phyloP scores from a whole-genome alignment of 2,888 invertebrate genomes.

The Myopa tessellatipennis region DNA sequence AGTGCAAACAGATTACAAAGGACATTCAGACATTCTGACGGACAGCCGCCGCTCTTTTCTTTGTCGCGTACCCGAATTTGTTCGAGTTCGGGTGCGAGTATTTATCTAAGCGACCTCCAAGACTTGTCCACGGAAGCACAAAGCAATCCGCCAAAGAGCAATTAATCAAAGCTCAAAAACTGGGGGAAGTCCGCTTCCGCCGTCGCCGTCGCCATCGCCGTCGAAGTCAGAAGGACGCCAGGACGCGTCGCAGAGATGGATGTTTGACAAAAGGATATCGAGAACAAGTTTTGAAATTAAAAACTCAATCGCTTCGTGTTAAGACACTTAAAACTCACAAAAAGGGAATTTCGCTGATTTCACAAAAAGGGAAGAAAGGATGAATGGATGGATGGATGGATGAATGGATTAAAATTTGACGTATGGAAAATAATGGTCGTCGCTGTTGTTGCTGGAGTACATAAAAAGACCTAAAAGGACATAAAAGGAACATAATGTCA shows the following conservation, averaged over 20 bases:
- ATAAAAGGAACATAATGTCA: slow-evolving; percentile 27
- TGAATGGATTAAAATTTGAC: slow-evolving; percentile 12
- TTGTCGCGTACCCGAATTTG: neutral
- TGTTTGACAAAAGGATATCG: slow-evolving; percentile 20
- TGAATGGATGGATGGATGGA: neutral
- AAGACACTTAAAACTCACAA: slow-evolving; percentile 23
- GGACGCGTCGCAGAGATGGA: neutral
- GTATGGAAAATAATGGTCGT: slow-evolving; percentile 8
- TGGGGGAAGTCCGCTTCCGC: neutral
- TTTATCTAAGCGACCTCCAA: slow-evolving; percentile 9
- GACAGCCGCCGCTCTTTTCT: no score
- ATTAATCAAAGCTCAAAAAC: slow-evolving; percentile 26
- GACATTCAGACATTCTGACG: neutral
- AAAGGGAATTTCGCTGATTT: slow-evolving; percentile 9
- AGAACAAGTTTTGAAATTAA: slow-evolving; percentile 8
- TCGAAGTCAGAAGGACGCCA: slow-evolving; percentile 8
- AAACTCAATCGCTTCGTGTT: slow-evolving; percentile 22
- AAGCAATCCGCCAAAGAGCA: slow-evolving; percentile 21
- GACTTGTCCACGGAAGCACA: slow-evolving; percentile 11
- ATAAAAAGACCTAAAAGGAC: neutral
- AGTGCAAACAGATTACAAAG: slow-evolving; percentile 38
- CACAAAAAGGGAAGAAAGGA: neutral
- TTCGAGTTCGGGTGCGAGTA: neutral
- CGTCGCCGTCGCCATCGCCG: neutral
- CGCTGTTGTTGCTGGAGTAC: neutral